Percentiles rank a stretch among this genome's conserved stretches.
Conservation (phyloP, 2,113 vertebrate species). For the Panurus biarmicus region DNA sequence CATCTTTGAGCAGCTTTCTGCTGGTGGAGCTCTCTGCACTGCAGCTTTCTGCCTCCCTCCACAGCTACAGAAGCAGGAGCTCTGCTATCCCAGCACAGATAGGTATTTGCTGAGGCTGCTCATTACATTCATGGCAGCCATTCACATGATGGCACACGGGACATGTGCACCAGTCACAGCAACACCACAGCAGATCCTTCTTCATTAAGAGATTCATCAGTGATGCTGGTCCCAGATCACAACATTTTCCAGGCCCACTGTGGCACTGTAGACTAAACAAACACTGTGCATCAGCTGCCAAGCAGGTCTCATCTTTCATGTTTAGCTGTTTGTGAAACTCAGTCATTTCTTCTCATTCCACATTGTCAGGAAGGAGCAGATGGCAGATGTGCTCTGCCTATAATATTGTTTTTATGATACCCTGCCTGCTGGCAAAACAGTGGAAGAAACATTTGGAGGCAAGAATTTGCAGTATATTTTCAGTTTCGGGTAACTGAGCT, state of each 20-base stretch:
- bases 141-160: background rate
- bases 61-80: background rate
- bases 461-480: conserved; percentile 2
- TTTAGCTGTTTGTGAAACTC: conserved; percentile 29
- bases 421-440: conserved; percentile 9
- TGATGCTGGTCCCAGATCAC: background rate
- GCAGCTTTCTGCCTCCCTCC: background rate
- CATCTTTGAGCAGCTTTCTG: background rate
- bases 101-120: background rate
- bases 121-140: background rate
- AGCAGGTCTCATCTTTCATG: conserved; percentile 22
- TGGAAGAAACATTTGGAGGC: background rate
- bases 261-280: background rate
- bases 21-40: background rate
- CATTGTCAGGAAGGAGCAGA: conserved; percentile 30
- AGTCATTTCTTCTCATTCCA: conserved; percentile 35
- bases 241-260: background rate
- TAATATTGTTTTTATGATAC: conserved; percentile 12
- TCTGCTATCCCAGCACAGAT: background rate
- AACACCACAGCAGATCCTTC: background rate
- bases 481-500: background rate
- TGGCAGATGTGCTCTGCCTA: conserved; percentile 31
- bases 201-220: background rate
- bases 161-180: background rate
- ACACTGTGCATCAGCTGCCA: background rate